A percentile compares a stretch with the other conserved stretches of the same genome.
These are phyloP conservation scores for Clepsis dumicolana DNA, from an alignment of 2,888 invertebrate genomes.

Conservation along the genomic window DNA sequence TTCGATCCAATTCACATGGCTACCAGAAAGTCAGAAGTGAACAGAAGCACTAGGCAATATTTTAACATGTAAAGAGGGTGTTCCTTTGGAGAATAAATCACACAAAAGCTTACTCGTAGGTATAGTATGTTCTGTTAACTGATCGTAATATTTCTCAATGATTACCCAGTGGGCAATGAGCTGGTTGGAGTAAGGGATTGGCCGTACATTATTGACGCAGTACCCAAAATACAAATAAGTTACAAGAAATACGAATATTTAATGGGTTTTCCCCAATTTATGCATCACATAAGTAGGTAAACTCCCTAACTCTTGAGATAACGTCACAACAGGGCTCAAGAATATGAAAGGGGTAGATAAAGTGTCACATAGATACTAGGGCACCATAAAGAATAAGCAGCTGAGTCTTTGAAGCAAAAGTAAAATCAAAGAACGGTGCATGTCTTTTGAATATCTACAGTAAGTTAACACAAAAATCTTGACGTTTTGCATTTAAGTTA, in stretches of 20 bases:
- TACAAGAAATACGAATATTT: too few relatives aligned
- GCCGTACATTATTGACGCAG: too few relatives aligned
- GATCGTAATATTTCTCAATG: too few relatives aligned
- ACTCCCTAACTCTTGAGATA: background rate
- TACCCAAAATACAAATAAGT: too few relatives aligned
- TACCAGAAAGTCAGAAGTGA: constrained; percentile 42
- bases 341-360: background rate
- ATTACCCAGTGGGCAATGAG: too few relatives aligned
- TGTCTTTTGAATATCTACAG: too few relatives aligned
- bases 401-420: background rate
- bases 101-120: background rate
- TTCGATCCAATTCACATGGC: background rate
- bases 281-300: background rate
- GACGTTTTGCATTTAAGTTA: too few relatives aligned
- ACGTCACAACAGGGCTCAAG: background rate
- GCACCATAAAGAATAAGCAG: background rate
- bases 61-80: background rate
- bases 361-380: constrained; percentile 6
- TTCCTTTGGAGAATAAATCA: background rate
- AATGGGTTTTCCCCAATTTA: too few relatives aligned
- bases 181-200: too few relatives aligned
- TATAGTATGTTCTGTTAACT: too few relatives aligned
- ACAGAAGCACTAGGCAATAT: background rate
- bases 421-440: too few relatives aligned
- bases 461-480: too few relatives aligned